phyloP scores from a whole-genome alignment of 2,797 vertebrate genomes.

The Hippopotamyrus pictus region DNA sequence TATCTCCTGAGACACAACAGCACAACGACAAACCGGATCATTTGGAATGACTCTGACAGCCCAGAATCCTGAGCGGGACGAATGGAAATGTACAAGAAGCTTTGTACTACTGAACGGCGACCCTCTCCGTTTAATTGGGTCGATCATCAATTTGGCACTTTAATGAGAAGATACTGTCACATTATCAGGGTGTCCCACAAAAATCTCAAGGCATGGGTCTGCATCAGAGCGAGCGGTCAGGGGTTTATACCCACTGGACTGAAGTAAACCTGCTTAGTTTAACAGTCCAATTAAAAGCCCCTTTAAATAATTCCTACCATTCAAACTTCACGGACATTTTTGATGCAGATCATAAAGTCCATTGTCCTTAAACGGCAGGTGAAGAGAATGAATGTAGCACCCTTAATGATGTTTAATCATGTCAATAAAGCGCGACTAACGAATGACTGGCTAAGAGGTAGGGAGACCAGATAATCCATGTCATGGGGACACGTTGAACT shows the following conservation, averaged over 20 bases:
- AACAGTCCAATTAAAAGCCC: not conserved
- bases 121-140: not conserved
- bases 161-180: conserved; percentile 7
- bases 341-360: not conserved
- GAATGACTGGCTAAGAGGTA: not conserved
- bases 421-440: not conserved
- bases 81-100: not conserved
- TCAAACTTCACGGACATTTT: not conserved
- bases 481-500: not conserved
- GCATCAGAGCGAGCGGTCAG: not conserved
- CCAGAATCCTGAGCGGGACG: not conserved
- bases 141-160: not conserved
- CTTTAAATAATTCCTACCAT: not conserved
- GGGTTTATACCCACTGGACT: not conserved
- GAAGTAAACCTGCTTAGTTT: not conserved
- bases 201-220: not conserved
- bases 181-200: not conserved
- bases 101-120: not conserved
- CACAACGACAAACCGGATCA: not conserved
- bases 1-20: not conserved
- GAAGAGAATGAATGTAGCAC: not conserved
- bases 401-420: not conserved
- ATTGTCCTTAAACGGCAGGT: not conserved
- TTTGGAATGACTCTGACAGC: not conserved
- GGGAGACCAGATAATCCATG: not conserved